Evolutionary conservation across 2,888 invertebrate genomes (phyloP).

Genomic region (Graphium colonna): DNA sequence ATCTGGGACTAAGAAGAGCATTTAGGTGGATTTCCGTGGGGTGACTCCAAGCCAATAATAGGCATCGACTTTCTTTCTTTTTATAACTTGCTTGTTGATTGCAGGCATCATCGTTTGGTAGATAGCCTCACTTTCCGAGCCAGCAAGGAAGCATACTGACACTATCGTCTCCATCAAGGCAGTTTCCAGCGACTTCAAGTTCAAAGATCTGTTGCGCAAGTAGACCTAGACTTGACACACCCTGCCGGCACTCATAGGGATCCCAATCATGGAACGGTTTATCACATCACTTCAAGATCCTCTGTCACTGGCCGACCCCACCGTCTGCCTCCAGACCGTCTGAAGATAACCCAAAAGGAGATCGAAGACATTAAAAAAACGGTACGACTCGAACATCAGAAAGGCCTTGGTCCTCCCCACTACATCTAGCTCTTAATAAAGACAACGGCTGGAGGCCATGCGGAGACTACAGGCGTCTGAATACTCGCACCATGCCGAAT

Average conservation of each 20-base stretch:
- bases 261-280: conserved; percentile 22
- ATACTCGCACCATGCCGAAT: conserved; percentile 26
- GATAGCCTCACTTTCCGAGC: conserved; percentile 24
- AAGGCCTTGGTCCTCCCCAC: conserved; percentile 26
- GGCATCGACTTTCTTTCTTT: conserved; percentile 41
- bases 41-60: conserved; percentile 43
- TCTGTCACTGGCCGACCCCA: conserved; percentile 24
- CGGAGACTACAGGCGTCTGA: conserved; percentile 26
- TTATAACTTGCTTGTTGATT: conserved; percentile 39
- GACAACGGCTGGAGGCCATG: conserved; percentile 30
- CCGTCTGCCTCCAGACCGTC: conserved; percentile 22
- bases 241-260: conserved; percentile 9
- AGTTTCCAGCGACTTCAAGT: conserved; percentile 13
- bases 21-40: conserved; percentile 40
- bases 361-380: conserved; percentile 22
- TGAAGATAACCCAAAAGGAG: conserved; percentile 28
- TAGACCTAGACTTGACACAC: conserved; percentile 23
- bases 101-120: conserved; percentile 31
- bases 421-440: conserved; percentile 38
- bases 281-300: conserved; percentile 27
- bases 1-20: conserved; percentile 26
- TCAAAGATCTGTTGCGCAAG: conserved; percentile 18
- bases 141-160: background rate
- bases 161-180: conserved; percentile 23
- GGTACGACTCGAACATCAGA: conserved; percentile 28